A percentile compares a stretch with the other conserved stretches of the same genome.
These are phyloP conservation scores for Rhincodon typus DNA, from an alignment of 2,797 vertebrate species.

Conservation along the genomic window DNA sequence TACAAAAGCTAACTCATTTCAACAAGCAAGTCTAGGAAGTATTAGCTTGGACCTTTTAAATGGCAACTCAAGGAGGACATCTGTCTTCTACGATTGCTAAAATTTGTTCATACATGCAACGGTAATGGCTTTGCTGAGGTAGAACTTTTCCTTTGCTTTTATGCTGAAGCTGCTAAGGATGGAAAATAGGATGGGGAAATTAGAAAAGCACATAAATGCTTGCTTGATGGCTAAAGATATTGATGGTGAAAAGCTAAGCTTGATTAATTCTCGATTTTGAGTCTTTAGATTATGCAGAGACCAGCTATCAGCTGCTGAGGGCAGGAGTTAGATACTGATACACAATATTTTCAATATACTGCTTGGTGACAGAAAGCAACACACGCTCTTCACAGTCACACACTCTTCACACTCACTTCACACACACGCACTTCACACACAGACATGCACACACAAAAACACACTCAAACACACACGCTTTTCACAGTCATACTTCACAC, in stretches of 20 bases:
- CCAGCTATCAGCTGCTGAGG: neutral
- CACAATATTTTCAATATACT: no score
- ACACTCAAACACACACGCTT: no score
- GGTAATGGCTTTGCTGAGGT: neutral
- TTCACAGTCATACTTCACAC: no score
- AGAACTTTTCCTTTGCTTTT: neutral
- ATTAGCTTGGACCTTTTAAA: neutral
- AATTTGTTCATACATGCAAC: no score
- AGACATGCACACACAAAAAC: no score
- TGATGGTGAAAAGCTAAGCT: neutral
- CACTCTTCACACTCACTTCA: no score
- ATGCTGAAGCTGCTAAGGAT: neutral
- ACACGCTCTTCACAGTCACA: no score
- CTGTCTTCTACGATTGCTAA: neutral
- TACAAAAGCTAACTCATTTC: no score
- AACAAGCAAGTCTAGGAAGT: no score
- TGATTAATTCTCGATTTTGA: neutral
- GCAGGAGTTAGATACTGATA: no score
- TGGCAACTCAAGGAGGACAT: neutral
- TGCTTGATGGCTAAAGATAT: neutral
- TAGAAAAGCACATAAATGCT: neutral
- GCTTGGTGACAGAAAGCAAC: no score
- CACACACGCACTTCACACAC: no score
- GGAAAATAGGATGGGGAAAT: neutral
- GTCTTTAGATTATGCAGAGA: neutral